Conservation (phyloP, 2,888 invertebrate genomes). For the Glyphotaelius pellucidus region DNA sequence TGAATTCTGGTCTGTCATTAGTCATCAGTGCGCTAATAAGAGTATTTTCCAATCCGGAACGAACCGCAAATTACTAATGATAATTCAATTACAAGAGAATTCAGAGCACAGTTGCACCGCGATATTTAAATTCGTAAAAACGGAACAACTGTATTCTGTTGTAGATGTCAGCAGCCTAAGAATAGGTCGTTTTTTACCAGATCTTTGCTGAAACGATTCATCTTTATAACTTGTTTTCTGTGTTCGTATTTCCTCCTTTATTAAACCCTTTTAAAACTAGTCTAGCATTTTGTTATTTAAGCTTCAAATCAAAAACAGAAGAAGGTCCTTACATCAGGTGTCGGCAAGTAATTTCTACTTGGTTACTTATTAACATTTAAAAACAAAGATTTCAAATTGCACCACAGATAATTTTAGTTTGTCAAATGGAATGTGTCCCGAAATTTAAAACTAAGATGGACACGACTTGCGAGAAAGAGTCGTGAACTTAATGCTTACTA, state of each 20-base stretch:
- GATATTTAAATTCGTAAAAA: not conserved
- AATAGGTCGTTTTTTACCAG: not conserved
- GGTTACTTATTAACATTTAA: too few relatives aligned
- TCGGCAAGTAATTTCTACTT: too few relatives aligned
- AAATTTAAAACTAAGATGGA: too few relatives aligned
- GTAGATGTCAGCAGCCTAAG: not conserved
- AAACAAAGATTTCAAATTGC: too few relatives aligned
- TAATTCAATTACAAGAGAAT: not conserved
- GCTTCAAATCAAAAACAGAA: not conserved
- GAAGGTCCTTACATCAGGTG: not conserved
- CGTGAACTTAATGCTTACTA: too few relatives aligned
- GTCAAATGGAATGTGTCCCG: too few relatives aligned
- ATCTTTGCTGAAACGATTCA: not conserved
- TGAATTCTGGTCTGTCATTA: too few relatives aligned
- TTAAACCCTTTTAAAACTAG: not conserved
- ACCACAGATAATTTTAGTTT: too few relatives aligned
- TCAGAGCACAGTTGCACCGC: not conserved
- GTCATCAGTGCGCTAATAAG: not conserved
- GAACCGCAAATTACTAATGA: not conserved
- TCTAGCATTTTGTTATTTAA: not conserved
- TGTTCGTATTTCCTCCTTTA: too few relatives aligned
- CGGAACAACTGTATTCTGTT: not conserved
- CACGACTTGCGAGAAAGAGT: too few relatives aligned
- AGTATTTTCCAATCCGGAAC: not conserved
- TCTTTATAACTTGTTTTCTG: not conserved